phyloP scores from a whole-genome alignment of 2,888 invertebrate genomes.

The Erebia palarica region DNA sequence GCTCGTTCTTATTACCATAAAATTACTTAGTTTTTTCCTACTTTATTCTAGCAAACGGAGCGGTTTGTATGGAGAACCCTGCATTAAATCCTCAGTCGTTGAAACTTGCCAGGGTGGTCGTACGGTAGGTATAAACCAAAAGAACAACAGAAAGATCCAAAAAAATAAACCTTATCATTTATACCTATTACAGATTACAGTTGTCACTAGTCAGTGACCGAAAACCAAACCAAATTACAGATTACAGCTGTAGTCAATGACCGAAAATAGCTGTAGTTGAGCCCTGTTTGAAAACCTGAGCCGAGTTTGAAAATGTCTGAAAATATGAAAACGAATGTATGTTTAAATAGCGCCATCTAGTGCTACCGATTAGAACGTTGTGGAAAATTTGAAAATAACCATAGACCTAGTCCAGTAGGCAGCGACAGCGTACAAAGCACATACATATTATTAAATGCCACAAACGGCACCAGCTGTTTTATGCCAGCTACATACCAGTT shows the following conservation, averaged over 20 bases:
- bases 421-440: neutral
- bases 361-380: neutral
- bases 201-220: no score
- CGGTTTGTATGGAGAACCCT: no score
- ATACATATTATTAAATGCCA: neutral
- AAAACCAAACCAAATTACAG: no score
- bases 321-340: neutral
- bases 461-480: constrained; percentile 4
- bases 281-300: no score
- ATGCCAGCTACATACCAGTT: neutral
- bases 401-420: neutral
- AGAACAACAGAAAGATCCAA: neutral
- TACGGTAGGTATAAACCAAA: no score
- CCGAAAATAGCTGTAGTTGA: no score
- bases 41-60: no score
- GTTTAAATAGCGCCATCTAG: neutral
- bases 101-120: no score
- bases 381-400: neutral
- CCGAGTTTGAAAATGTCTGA: no score
- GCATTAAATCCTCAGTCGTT: no score
- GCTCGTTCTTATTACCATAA: constrained; percentile 10
- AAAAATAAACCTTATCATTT: neutral
- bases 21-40: neutral
- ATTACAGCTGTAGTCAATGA: no score
- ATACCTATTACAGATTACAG: no score